Base-by-base conservation (phyloP, 2,113 vertebrate species). In the Myocastor coypus region DNA sequence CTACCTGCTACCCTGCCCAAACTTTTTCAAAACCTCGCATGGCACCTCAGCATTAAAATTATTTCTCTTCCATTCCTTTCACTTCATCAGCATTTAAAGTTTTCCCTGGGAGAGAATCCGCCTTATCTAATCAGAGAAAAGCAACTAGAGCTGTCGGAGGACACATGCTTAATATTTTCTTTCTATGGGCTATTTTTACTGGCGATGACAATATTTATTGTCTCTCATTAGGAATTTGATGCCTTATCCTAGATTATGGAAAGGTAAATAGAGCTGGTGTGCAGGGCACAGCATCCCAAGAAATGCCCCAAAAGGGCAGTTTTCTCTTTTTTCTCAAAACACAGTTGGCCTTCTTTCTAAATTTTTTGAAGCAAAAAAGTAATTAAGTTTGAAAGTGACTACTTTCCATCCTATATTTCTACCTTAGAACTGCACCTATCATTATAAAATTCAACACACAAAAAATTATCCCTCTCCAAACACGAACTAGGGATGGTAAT, bases 301-400 rank as follows among this genome's bases (percentile, higher is more conserved):
- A 87, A 32, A 64, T 64, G 7, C 40, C 37, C 16, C 5, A 57
- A 22, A 87, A 30, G 46, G 16, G 16, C 28, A 19, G 26, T 77
- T 71, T 37, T 71, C n/a, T 40, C 22, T 26, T 84, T n/a, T 69
- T 83, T 71, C 61, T 92, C 50, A 73, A 64, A 46, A 20, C 57
- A 13, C n/a, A 61, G 20, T 91, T 96, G 82, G 34, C 46, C 52
- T 71, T 69, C 16, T 50, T 97, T 92, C n/a, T 95, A 86, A 87
- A 24, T 84, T 32, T 80, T 91, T 3, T 83, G 89, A 3, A 94
- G 5, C 16, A 88, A 64, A 92, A 95, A 94, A 87, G 69, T 71
- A 92, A 26, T 82, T 42, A n/a, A 50, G 0, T 42, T 61, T 11
- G 26, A 46, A 84, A 50, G 37, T 32, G 1, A 71, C 73, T 61